These are phyloP conservation scores for Dolichallabes microphthalmus DNA, from an alignment of 2,113 vertebrate species.

Conservation along the genomic window DNA sequence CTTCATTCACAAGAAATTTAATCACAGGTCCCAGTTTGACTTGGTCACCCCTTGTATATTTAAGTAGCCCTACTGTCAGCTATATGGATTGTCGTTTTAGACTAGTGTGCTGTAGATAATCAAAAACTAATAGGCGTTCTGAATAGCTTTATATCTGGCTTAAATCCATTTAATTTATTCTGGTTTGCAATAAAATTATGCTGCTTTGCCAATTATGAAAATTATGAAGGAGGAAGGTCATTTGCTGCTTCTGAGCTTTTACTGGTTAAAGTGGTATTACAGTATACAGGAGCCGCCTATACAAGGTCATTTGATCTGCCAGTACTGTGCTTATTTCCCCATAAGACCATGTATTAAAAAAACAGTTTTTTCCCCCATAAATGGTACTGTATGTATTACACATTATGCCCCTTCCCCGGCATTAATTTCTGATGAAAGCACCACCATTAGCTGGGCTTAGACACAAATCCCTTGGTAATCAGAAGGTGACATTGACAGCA, in stretches of 20 bases:
- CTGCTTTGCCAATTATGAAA: background rate
- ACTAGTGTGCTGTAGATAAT: background rate
- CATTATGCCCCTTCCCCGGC: background rate
- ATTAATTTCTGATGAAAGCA: background rate
- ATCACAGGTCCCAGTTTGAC: no score
- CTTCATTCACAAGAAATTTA: no score
- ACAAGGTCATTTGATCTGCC: background rate
- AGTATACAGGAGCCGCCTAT: background rate
- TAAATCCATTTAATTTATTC: background rate
- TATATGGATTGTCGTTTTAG: background rate
- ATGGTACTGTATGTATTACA: background rate
- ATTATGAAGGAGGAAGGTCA: background rate
- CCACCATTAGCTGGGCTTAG: background rate
- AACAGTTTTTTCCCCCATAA: background rate
- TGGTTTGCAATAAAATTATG: background rate
- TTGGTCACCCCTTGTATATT: background rate
- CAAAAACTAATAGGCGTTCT: background rate
- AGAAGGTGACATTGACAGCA: background rate
- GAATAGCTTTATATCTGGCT: background rate
- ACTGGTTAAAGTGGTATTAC: background rate
- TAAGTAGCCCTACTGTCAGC: background rate
- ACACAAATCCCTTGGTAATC: background rate
- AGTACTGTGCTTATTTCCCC: no score
- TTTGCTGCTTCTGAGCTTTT: background rate
- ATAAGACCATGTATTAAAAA: background rate